phyloP scores from a whole-genome alignment of 2,888 invertebrate genomes.

The Ctenicera cuprea region DNA sequence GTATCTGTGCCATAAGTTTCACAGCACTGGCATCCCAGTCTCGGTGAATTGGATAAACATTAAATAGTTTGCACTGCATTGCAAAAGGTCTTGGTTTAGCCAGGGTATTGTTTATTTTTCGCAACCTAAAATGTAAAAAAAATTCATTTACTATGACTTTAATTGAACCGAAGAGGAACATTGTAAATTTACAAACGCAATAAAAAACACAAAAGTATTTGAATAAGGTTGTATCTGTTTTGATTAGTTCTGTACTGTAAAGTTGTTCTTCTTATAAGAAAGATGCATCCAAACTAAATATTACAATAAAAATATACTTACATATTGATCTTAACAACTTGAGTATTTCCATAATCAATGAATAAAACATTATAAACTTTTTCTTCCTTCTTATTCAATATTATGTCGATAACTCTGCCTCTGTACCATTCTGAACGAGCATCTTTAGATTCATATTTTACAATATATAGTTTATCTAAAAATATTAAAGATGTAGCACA shows the following conservation, averaged over 20 bases:
- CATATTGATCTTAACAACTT: constrained; percentile 73
- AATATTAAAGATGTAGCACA: too few species aligned
- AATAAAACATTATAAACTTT: constrained; percentile 76
- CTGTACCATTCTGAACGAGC: constrained; percentile 80
- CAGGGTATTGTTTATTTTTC: constrained; percentile 72
- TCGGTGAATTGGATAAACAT: constrained; percentile 74
- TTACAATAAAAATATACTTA: constrained; percentile 65
- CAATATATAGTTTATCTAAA: constrained; percentile 79
- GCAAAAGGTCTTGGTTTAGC: constrained; percentile 74
- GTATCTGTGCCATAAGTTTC: constrained; percentile 76
- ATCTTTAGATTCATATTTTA: constrained; percentile 74
- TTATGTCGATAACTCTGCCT: constrained; percentile 73
- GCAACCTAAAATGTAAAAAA: constrained; percentile 70
- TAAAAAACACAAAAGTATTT: too few species aligned
- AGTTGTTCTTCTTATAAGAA: too few species aligned
- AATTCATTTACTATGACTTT: too few species aligned
- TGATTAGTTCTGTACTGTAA: too few species aligned
- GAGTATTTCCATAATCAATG: constrained; percentile 79
- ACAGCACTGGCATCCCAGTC: constrained; percentile 76
- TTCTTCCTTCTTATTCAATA: constrained; percentile 60
- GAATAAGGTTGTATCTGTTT: too few species aligned
- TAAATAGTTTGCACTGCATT: constrained; percentile 76
- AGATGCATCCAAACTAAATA: constrained; percentile 26
- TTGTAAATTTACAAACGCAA: too few species aligned
- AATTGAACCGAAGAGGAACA: too few species aligned